These are phyloP conservation scores for Osedax fenrisi DNA, from an alignment of 2,888 invertebrate genomes.

Conservation along the genomic window DNA sequence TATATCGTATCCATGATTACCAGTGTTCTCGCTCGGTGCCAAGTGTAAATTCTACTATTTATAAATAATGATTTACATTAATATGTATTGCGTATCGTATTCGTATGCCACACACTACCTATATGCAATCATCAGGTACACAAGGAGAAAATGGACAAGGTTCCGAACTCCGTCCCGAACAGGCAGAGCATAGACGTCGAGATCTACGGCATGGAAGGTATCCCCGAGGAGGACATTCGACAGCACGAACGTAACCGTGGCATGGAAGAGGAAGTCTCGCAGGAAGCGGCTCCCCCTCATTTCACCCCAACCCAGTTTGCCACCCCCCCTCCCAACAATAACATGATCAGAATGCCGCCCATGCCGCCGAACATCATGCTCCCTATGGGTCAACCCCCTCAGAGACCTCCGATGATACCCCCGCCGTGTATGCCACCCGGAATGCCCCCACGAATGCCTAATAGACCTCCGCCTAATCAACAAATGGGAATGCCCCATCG, in stretches of 20 bases:
- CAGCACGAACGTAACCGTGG: constrained; percentile 63
- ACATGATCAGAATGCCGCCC: too few species aligned
- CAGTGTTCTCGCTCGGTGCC: too few species aligned
- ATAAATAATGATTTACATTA: too few species aligned
- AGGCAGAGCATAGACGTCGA: constrained; percentile 96
- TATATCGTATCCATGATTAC: too few species aligned
- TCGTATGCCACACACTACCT: too few species aligned
- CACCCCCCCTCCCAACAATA: background rate
- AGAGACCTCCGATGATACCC: background rate
- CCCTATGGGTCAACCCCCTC: background rate
- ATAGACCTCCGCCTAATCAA: too few species aligned
- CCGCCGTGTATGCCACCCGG: background rate
- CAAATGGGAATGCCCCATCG: too few species aligned
- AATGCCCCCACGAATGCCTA: too few species aligned
- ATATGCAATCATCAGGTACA: constrained; percentile 77
- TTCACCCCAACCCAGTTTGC: too few species aligned
- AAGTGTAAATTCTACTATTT: too few species aligned
- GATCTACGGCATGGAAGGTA: constrained; percentile 99
- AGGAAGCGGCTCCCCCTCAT: too few species aligned
- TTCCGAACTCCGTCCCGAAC: constrained; percentile 92
- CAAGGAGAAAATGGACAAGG: constrained; percentile 98
- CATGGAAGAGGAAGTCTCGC: background rate
- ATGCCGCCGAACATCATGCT: background rate
- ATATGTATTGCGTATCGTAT: too few species aligned
- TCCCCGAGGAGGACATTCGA: constrained; percentile 82